Evolutionary conservation across 2,888 invertebrate genomes (phyloP), one percentile per base, ranked within the genome.

Genomic region (Coleophora flavipennella): DNA sequence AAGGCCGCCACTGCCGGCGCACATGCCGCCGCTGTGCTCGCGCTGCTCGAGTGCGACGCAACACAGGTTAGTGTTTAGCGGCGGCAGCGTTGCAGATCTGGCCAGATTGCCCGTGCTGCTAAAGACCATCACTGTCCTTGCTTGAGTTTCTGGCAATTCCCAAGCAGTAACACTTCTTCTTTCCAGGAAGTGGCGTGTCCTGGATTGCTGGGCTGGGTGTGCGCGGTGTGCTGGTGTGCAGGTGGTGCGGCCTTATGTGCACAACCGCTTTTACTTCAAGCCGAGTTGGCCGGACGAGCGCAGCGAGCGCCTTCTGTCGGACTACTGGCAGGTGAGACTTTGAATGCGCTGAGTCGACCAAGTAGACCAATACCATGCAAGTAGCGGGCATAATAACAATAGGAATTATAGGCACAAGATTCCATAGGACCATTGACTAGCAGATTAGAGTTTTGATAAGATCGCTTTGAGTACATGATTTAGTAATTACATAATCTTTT

Each of bases 201-300:
- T 0, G 83, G 89, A 1, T 89, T 91, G 10, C 77, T 92, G 40
- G 88, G 91, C 31, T 90, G 91, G 58, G 88, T 91, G 36, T 92
- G 92, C 88, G 85, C 89, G 4, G 88, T 90, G 62, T 90, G 74
- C 71, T 92, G 58, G 86, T 91, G 61, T 76, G 75, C 90, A 10
- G 90, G 89, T 0, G 87, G 91, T 67, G 91, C 91, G 7, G 90
- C 91, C 13, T 88, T 92, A 46, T 87, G 92, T 44, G 91, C 91
- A 31, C 90, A 90, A 61, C 87, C 91, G 29, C 74, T 92, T 38
- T 84, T 91, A 44, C 85, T 92, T 47, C 91, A 91, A 52, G 89
- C 91, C 0, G 91, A 92, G 63, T 72, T 91, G 35, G 89, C 90
- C 2, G 80, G 80, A 4, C 85, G 89, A 33, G 67, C 88, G 41